Evolutionary conservation across 1,140 invertebrate species (phyloP), one percentile per base, ranked within the genome.

Genomic region (Cotesia typhae): DNA sequence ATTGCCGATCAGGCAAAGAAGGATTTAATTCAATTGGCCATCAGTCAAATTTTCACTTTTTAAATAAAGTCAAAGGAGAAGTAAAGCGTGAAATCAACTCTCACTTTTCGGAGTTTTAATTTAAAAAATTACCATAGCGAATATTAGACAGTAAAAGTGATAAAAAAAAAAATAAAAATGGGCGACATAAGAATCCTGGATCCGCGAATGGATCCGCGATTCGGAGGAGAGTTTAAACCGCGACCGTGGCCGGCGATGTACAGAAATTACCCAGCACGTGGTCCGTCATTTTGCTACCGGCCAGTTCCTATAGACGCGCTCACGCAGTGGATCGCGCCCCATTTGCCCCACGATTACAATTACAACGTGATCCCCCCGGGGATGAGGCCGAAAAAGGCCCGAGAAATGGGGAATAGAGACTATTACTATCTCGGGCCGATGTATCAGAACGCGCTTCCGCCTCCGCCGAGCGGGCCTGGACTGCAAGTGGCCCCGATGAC

Each of bases 381-480:
- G 80, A 87, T 84, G 75, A 80, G 86, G 78, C 76, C 78, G 0
- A 89, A 89, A 77, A 91, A 92, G 74, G 89, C 89, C 2, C 84
- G 90, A 3, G 28, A 28, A 28, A 28, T 28, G 28, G 28, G 28
- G 1, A 28, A 2, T 28, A 28, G 28, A 28, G 92, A 93, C 74
- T 92, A 93, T 76, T 92, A 92, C 78, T 91, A 91, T 74, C 79
- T 92, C 65, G 89, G 92, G 7, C 91, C 92, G 1, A 87, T 92
- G 76, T 93, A 92, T 74, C 81, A 92, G n/a, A 88, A 89, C 70
- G 89, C 86, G 0, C 85, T 90, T 82, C 89, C 88, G 17, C 88
- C 90, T n/a, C 90, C 90, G 4, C 85, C 86, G 41, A 78, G 41
- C 41, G 6, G 41, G 41, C 28, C 28, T 6, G 41, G 41, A 9